A percentile compares a stretch with the other conserved stretches of the same genome.
These are phyloP conservation scores for Ceratothoa steindachneri DNA, from an alignment of 2,888 invertebrate genomes.

Conservation along the genomic window DNA sequence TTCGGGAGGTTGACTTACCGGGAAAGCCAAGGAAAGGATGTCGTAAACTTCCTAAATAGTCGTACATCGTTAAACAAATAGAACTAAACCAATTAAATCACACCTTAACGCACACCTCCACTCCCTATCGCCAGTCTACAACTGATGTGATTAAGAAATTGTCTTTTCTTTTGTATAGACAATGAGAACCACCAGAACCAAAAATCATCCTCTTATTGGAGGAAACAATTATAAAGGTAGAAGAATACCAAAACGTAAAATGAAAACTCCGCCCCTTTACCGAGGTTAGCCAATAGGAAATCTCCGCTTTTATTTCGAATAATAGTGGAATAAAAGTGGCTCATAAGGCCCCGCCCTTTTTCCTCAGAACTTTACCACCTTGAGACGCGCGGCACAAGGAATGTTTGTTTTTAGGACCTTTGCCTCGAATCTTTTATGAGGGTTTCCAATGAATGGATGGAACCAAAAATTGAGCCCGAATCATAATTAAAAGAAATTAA, in stretches of 20 bases:
- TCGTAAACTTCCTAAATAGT: not conserved
- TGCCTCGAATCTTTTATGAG: not conserved
- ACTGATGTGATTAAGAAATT: slow-evolving; percentile 11
- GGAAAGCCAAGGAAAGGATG: not conserved
- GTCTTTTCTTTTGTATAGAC: not conserved
- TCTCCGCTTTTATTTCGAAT: not conserved
- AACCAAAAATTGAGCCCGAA: not conserved
- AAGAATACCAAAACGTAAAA: not conserved
- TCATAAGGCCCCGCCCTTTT: not conserved
- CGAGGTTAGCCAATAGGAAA: not conserved
- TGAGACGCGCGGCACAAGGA: not conserved
- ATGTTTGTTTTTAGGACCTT: not conserved
- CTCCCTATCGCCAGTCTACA: not conserved
- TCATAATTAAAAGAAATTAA: slow-evolving; percentile 6
- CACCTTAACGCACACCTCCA: not conserved
- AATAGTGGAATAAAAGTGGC: slow-evolving; percentile 3
- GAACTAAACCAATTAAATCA: not conserved
- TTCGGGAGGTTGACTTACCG: not conserved
- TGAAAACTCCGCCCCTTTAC: not conserved
- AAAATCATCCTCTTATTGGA: slow-evolving; percentile 13
- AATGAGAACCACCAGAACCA: slow-evolving; percentile 8
- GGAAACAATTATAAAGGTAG: slow-evolving; percentile 12
- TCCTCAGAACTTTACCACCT: not conserved
- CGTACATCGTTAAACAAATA: not conserved
- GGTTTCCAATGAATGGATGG: not conserved